Conservation (phyloP, 2,888 invertebrate species). For the Nasonovia ribisnigri region DNA sequence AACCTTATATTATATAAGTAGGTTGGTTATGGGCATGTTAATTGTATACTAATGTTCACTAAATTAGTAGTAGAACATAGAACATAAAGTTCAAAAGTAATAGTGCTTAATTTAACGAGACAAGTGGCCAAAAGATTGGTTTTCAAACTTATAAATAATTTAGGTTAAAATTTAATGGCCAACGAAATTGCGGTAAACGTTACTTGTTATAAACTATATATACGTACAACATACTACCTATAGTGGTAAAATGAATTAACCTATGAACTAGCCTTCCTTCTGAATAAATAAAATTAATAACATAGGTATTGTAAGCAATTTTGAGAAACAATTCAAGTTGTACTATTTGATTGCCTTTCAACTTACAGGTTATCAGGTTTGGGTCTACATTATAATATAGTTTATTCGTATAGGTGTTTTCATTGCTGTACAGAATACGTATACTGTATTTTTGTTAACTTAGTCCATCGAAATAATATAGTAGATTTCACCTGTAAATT, state of each 20-base stretch:
- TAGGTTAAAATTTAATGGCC: neutral
- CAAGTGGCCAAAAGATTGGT: neutral
- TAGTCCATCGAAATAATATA: neutral
- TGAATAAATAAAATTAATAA: neutral
- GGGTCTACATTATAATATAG: neutral
- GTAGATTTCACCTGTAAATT: neutral
- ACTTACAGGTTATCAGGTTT: neutral
- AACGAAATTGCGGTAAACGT: neutral
- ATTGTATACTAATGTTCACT: too few species aligned
- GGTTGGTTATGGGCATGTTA: too few species aligned
- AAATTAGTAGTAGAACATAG: neutral
- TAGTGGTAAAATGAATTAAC: neutral
- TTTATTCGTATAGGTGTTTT: neutral
- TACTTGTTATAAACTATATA: neutral
- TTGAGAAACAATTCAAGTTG: neutral
- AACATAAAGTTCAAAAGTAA: neutral
- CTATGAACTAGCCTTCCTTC: neutral
- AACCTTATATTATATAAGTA: neutral
- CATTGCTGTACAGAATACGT: neutral
- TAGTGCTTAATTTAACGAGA: neutral
- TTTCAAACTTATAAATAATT: conserved; percentile 21
- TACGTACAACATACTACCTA: too few species aligned
- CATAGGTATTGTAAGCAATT: neutral
- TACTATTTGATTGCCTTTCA: neutral
- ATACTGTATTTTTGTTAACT: neutral